A percentile compares a stretch with the other conserved stretches of the same genome.
These are phyloP conservation scores for Acleris laterana DNA, from an alignment of 2,888 invertebrate species.

Conservation along the genomic window DNA sequence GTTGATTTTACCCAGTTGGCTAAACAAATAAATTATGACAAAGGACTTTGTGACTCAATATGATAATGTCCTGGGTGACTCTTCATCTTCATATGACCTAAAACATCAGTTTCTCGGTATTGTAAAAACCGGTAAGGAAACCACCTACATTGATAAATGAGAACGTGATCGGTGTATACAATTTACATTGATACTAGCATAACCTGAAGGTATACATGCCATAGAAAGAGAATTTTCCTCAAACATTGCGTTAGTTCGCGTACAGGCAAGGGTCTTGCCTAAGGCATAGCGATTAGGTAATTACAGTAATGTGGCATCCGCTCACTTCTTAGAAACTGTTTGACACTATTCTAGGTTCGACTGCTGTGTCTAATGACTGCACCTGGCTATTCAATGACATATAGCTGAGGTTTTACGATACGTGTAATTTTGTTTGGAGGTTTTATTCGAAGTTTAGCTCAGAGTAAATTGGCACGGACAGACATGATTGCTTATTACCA, in stretches of 20 bases:
- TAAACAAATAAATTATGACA: neutral
- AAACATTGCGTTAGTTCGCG: slow-evolving; percentile 16
- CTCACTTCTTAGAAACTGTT: slow-evolving; percentile 32
- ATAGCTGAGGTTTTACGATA: no score
- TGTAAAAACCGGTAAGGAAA: no score
- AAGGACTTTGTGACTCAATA: neutral
- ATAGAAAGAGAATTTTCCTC: slow-evolving; percentile 19
- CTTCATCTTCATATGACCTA: neutral
- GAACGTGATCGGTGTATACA: no score
- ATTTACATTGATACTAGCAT: neutral
- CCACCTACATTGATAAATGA: no score
- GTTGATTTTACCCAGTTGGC: neutral
- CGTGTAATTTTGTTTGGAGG: no score
- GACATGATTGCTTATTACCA: no score
- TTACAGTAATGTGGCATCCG: slow-evolving; percentile 27
- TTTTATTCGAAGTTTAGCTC: no score
- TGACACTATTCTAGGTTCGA: slow-evolving; percentile 24
- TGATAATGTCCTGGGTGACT: neutral
- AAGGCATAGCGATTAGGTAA: slow-evolving; percentile 20
- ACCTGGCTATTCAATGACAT: slow-evolving; percentile 6
- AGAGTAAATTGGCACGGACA: no score
- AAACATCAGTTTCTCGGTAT: no score
- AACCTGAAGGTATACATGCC: neutral
- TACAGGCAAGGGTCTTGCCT: slow-evolving; percentile 10
- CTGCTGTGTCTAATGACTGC: slow-evolving; percentile 17